These are phyloP conservation scores for Scarus forsteni DNA, from an alignment of 2,797 vertebrate genomes.

Conservation along the genomic window DNA sequence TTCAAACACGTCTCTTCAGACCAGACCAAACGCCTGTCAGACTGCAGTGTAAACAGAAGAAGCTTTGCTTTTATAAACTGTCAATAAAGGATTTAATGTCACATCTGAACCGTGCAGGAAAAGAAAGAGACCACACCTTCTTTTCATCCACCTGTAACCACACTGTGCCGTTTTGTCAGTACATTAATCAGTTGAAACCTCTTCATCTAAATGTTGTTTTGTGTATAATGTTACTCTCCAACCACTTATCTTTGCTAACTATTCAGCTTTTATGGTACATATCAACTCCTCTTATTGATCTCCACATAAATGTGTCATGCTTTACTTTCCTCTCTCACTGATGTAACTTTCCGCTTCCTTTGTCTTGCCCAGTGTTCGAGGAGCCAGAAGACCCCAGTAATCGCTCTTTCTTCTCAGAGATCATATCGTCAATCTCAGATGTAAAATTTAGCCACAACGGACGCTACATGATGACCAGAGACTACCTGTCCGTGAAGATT, in stretches of 20 bases:
- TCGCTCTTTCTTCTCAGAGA: constrained; percentile 99
- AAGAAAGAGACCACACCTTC: neutral
- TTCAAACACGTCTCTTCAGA: no score
- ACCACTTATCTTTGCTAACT: no score
- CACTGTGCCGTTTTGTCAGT: no score
- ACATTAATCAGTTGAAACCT: no score
- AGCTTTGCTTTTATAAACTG: neutral
- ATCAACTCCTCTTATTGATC: neutral
- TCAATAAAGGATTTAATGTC: neutral
- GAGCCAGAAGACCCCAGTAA: constrained; percentile 99
- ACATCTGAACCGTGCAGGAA: neutral
- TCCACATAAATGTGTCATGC: neutral
- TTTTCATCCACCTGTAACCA: neutral
- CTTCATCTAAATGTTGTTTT: no score
- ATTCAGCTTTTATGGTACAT: neutral
- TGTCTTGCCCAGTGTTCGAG: constrained; percentile 90
- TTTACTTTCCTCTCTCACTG: no score
- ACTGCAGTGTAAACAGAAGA: neutral
- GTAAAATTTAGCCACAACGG: constrained; percentile 99
- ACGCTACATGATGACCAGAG: constrained; percentile 99
- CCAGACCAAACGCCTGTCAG: neutral
- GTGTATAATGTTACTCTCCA: no score
- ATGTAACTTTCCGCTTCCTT: neutral
- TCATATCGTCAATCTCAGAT: constrained; percentile 99
- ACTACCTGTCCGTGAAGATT: constrained; percentile 98